Conservation (phyloP, 2,797 vertebrate species). For the Poeciliopsis turneri region DNA sequence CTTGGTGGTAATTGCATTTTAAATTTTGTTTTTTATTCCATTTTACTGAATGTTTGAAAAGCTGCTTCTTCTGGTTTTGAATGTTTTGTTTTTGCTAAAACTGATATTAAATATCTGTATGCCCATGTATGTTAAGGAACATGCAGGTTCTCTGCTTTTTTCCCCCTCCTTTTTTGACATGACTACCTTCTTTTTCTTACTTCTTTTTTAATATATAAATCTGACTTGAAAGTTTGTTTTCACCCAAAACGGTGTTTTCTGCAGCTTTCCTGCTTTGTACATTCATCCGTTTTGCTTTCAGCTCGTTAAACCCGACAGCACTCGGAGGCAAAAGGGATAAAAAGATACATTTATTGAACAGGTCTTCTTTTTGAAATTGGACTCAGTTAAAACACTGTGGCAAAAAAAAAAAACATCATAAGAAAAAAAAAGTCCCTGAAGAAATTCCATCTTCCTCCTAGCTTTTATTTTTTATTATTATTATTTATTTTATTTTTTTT, state of each 20-base stretch:
- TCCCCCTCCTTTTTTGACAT: neutral
- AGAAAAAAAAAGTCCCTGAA: neutral
- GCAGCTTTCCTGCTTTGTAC: neutral
- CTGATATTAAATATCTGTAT: neutral
- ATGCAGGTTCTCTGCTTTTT: neutral
- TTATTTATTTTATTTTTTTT: neutral
- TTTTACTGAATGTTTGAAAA: neutral
- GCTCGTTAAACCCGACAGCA: neutral
- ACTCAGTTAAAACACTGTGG: neutral
- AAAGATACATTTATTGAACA: neutral
- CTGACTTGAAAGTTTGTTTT: neutral
- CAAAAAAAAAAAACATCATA: neutral
- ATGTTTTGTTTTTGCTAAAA: neutral
- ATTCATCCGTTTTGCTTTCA: neutral
- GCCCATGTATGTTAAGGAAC: neutral
- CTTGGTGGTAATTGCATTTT: neutral
- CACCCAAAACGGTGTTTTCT: neutral
- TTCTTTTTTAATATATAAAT: neutral
- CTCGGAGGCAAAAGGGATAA: neutral
- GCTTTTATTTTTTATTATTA: neutral
- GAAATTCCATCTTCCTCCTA: slow-evolving; percentile 5
- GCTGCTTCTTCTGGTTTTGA: neutral
- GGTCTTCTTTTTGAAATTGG: slow-evolving; percentile 1
- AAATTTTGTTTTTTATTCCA: neutral
- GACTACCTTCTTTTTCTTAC: neutral